Conservation (phyloP, 2,888 invertebrate species). For the Gymnocheta viridis region DNA sequence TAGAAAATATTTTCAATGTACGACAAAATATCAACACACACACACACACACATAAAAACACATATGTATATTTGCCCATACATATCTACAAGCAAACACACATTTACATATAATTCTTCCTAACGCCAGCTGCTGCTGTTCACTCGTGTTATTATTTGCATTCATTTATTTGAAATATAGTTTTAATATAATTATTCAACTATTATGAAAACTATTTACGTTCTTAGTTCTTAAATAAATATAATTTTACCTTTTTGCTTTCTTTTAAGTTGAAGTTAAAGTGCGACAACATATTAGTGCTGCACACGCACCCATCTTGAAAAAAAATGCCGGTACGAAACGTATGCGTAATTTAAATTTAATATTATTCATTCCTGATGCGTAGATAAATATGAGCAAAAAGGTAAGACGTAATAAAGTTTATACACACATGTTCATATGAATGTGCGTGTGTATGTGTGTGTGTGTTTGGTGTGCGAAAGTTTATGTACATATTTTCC, state of each 20-base stretch:
- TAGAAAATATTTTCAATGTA: not conserved
- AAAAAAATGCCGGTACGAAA: not conserved
- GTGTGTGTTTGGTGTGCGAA: not conserved
- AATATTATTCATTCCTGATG: constrained; percentile 38
- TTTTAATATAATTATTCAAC: constrained; percentile 52
- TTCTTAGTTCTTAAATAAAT: constrained; percentile 20
- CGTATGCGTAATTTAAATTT: constrained; percentile 33
- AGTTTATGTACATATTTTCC: not conserved
- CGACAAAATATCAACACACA: not conserved
- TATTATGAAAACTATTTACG: constrained; percentile 30
- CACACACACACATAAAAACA: not conserved
- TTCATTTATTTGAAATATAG: constrained; percentile 37
- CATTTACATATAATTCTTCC: not conserved
- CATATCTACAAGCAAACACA: too few relatives aligned
- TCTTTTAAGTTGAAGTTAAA: not conserved
- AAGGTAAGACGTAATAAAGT: not conserved
- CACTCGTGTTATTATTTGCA: constrained; percentile 17
- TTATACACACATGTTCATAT: not conserved
- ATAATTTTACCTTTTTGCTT: not conserved
- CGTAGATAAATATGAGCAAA: constrained; percentile 14
- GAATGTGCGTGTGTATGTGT: not conserved
- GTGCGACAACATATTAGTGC: not conserved
- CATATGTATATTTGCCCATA: too few relatives aligned
- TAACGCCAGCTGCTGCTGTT: constrained; percentile 34
- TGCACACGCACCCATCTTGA: not conserved